Evolutionary conservation across 2,113 vertebrate genomes (phyloP), one percentile per base, ranked within the genome.

Genomic region (Urocitellus parryii): DNA sequence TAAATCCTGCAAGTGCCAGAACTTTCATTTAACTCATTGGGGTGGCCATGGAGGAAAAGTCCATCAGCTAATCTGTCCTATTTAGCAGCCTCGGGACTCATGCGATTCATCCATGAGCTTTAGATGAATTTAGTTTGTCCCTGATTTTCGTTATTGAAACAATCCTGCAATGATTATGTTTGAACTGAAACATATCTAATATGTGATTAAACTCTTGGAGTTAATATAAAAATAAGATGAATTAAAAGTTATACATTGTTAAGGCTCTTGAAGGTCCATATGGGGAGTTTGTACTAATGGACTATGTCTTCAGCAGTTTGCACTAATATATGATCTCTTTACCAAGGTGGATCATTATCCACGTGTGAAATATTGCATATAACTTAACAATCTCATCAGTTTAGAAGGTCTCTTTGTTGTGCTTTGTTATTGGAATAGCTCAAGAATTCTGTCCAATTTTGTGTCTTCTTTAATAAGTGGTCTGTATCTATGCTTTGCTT

Each of bases 11-110:
- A 76, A 63, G 3, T 63, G 24, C 22, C 25, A 24, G 9, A 45
- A 22, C 32, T 58, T 95, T 34, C 0, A 8, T 82, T 72, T 67
- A 18, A 87, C 48, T 72, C 77, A 56, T 2, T 20, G 22, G 20
- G 0, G 25, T 61, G 78, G 34, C 39, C 56, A 32, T 53, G 68
- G 25, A 73, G 53, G 45, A 51, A 45, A 9, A 9, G 18, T 11
- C 65, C 80, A 0, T 6, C 14, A n/a, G 39, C 22, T 25, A 2
- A 0, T 17, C 3, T 6, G 4, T 42, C 34, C 16, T 34, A 6
- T 8, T 8, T 2, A 39, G 32, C 25, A 58, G 7, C 25, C 42
- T 25, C 6, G 0, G 0, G 0, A 0, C 32, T n/a, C 34, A 37
- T 29, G 24, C 45, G 42, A 56, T 2, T 12, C 24, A 22, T 14